Evolutionary conservation across 2,888 invertebrate species (phyloP).

Genomic region (Blastobasis lacticolella): DNA sequence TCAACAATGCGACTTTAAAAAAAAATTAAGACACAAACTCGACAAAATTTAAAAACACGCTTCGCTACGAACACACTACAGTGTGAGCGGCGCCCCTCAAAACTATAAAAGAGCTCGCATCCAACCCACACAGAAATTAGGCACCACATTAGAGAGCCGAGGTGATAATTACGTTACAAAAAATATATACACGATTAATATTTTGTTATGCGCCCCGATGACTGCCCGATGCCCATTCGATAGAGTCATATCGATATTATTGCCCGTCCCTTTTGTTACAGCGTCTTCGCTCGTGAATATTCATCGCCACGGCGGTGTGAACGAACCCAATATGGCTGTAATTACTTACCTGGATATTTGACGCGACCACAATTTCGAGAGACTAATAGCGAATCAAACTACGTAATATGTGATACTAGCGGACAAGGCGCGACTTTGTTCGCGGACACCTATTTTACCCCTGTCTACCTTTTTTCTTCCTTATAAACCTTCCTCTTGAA

Average conservation of each 20-base stretch:
- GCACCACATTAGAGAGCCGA: constrained; percentile 63
- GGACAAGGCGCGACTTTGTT: no score
- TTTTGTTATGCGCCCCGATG: constrained; percentile 52
- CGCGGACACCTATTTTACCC: no score
- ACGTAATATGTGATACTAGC: no score
- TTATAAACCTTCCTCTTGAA: no score
- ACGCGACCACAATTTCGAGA: no score
- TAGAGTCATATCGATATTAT: constrained; percentile 25
- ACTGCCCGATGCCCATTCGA: constrained; percentile 46
- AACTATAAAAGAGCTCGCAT: constrained; percentile 56
- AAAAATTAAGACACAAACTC: no score
- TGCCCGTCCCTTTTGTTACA: constrained; percentile 16
- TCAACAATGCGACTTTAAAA: no score
- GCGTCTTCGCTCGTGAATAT: constrained; percentile 18
- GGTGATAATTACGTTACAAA: constrained; percentile 71
- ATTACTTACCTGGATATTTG: neutral
- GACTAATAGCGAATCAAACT: no score
- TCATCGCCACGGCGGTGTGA: neutral
- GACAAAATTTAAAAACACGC: no score
- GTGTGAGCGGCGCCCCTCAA: constrained; percentile 43
- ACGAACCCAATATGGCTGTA: constrained; percentile 3
- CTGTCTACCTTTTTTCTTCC: no score
- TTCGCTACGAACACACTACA: constrained; percentile 16
- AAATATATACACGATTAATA: constrained; percentile 60
- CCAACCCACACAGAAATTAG: constrained; percentile 68